Conservation (phyloP, 2,797 vertebrate genomes). For the Delichon dasypus region DNA sequence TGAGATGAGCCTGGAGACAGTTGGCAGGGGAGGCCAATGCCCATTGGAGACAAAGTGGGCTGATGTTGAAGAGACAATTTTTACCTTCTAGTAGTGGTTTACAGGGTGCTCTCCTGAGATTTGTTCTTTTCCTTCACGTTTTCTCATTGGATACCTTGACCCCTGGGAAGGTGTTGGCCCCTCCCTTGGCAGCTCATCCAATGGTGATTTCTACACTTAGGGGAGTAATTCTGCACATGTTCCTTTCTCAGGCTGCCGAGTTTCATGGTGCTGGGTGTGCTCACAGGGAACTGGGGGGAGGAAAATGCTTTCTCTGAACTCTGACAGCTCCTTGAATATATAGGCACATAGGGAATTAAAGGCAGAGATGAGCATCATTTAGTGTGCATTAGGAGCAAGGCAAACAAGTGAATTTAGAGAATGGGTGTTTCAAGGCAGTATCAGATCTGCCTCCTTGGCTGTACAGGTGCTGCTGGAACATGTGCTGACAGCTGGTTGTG, state of each 20-base stretch:
- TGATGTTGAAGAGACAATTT: neutral
- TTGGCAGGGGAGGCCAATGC: neutral
- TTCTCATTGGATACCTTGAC: neutral
- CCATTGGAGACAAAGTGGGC: fast-evolving
- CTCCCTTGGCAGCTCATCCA: neutral
- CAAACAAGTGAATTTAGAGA: neutral
- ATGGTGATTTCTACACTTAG: neutral
- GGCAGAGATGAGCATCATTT: neutral
- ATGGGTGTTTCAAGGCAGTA: neutral
- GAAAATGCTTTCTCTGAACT: neutral
- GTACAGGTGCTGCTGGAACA: neutral
- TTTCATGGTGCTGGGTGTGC: neutral
- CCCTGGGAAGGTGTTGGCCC: neutral
- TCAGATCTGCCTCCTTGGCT: neutral
- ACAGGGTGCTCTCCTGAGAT: neutral
- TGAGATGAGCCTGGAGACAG: neutral
- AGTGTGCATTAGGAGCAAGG: neutral
- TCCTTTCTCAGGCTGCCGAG: neutral
- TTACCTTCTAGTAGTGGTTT: neutral
- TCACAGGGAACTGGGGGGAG: neutral
- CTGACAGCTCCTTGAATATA: neutral
- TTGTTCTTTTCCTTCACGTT: neutral
- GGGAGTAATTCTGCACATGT: neutral
- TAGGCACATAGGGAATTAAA: neutral
- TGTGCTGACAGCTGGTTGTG: neutral